A percentile compares a stretch with the other conserved stretches of the same genome.
These are phyloP conservation scores for Xenopus laevis DNA, from an alignment of 2,113 vertebrate genomes.

Conservation along the genomic window DNA sequence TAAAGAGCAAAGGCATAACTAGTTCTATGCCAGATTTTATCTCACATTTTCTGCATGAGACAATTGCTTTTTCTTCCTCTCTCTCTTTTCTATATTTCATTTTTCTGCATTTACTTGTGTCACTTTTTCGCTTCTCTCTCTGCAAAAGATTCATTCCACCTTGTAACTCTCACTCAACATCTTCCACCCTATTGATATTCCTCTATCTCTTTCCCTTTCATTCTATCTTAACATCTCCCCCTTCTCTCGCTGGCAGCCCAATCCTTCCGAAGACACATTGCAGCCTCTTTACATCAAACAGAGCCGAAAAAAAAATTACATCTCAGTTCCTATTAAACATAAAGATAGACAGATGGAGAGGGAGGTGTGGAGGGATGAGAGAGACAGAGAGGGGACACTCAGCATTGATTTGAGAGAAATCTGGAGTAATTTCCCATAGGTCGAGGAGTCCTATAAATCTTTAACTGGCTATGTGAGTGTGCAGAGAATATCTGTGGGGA, in stretches of 20 bases:
- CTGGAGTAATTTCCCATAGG: conserved; percentile 45
- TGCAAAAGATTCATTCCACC: conserved; percentile 31
- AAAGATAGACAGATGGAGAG: conserved; percentile 44
- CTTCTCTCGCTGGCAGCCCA: conserved; percentile 19
- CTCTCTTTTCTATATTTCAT: too few relatives aligned
- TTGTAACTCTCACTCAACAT: conserved; percentile 6
- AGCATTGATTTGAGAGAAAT: conserved; percentile 46
- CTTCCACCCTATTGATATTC: conserved; percentile 30
- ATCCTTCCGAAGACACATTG: conserved; percentile 42
- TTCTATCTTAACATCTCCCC: conserved; percentile 29
- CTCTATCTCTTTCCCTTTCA: conserved; percentile 25
- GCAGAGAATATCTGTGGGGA: conserved; percentile 38
- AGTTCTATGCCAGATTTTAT: too few relatives aligned
- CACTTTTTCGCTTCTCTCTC: conserved; percentile 1
- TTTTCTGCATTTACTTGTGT: background rate
- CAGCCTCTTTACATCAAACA: conserved; percentile 46
- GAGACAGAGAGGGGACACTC: conserved; percentile 43
- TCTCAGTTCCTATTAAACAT: conserved; percentile 46
- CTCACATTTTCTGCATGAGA: too few relatives aligned
- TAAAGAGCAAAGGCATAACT: too few relatives aligned
- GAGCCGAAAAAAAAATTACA: conserved; percentile 39
- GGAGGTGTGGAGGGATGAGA: conserved; percentile 36
- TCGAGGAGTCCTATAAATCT: conserved; percentile 44
- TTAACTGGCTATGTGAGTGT: conserved; percentile 42
- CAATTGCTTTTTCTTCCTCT: too few relatives aligned